Percentiles rank a stretch among this genome's conserved stretches.
These are phyloP conservation scores for Drosophila kanapiae DNA, from an alignment of 1,140 invertebrate species.

Conservation along the genomic window DNA sequence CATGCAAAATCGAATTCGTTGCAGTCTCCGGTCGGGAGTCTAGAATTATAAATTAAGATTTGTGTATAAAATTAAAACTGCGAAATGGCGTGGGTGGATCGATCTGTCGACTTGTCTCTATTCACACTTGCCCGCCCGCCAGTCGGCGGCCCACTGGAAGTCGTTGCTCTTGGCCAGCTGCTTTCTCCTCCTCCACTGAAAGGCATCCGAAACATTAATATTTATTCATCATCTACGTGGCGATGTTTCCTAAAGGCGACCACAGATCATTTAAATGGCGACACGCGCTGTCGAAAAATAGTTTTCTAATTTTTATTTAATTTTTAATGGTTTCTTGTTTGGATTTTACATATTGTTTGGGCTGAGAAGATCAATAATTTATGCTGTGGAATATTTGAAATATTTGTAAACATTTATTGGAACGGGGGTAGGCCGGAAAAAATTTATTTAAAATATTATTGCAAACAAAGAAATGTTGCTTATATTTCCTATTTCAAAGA, in stretches of 20 bases:
- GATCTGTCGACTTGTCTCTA: conserved; percentile 44
- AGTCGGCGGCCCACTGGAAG: conserved; percentile 47
- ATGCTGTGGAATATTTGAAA: conserved; percentile 13
- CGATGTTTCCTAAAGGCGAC: conserved; percentile 49
- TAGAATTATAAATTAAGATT: conserved; percentile 29
- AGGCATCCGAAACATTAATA: conserved; percentile 66
- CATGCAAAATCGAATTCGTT: conserved; percentile 31
- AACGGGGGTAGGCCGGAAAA: neutral
- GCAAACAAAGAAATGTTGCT: conserved; percentile 7
- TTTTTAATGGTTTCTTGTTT: conserved; percentile 13
- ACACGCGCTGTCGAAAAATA: conserved; percentile 50
- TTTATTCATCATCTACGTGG: conserved; percentile 50
- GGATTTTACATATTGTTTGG: conserved; percentile 22
- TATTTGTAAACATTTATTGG: conserved; percentile 4
- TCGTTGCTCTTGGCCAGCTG: conserved; percentile 24
- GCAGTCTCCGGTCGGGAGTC: conserved; percentile 9
- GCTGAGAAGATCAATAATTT: neutral
- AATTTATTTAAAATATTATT: conserved; percentile 17
- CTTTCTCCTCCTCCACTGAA: conserved; percentile 1
- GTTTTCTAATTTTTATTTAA: conserved; percentile 34
- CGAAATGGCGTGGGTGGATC: conserved; percentile 61
- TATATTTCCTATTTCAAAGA: conserved; percentile 10
- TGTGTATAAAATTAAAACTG: conserved; percentile 45
- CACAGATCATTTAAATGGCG: conserved; percentile 48
- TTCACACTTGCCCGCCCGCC: conserved; percentile 59